Evolutionary conservation across 2,888 invertebrate species (phyloP).

Genomic region (Synergus laeviventris): DNA sequence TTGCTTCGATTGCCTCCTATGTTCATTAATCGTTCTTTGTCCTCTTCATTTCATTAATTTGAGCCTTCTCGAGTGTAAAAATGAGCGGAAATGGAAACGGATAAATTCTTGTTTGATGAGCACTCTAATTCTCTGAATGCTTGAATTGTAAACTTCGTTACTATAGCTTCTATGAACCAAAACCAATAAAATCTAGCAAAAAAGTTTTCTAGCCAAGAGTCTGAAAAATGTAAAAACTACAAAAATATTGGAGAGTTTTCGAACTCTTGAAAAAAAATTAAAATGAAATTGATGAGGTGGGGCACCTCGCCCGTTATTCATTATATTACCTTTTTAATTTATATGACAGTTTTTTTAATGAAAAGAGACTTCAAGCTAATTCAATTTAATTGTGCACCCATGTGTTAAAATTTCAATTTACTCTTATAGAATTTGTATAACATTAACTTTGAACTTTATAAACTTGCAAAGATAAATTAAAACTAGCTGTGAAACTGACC

Average conservation of each 20-base stretch:
- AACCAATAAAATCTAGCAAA: not conserved
- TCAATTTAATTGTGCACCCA: too few relatives aligned
- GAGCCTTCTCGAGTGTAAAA: not conserved
- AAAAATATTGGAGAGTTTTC: not conserved
- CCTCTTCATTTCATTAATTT: slow-evolving; percentile 3
- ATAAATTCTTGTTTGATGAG: not conserved
- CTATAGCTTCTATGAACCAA: not conserved
- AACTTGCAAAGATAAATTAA: too few relatives aligned
- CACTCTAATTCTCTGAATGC: not conserved
- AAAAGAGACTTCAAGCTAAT: too few relatives aligned
- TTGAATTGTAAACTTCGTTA: not conserved
- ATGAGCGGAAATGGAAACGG: not conserved
- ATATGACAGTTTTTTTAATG: too few relatives aligned
- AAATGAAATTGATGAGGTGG: too few relatives aligned
- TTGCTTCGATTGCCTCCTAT: slow-evolving; percentile 57
- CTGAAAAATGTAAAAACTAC: not conserved
- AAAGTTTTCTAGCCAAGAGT: not conserved
- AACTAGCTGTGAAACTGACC: too few relatives aligned
- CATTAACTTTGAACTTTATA: too few relatives aligned
- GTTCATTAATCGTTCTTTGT: slow-evolving; percentile 57
- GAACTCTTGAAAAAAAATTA: not conserved
- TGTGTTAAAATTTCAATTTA: too few relatives aligned
- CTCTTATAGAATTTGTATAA: too few relatives aligned
- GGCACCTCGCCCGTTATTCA: not conserved
- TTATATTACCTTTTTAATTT: not conserved